Base-by-base conservation (phyloP, 23 tunicate species). In the Corella eumyota region DNA sequence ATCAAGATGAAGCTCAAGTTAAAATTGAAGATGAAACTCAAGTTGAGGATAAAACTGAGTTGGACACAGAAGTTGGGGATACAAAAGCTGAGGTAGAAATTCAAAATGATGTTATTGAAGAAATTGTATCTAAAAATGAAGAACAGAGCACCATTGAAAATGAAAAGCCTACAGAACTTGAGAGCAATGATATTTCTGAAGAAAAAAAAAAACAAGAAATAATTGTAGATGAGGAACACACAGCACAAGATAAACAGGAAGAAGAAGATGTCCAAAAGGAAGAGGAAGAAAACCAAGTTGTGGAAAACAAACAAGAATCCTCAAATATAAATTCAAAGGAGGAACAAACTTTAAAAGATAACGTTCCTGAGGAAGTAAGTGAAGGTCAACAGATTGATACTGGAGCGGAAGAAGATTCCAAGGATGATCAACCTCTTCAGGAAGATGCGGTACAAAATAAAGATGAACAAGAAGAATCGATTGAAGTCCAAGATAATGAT, bases 1-100 rank as follows among this genome's bases (percentile, higher is more conserved):
- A 58, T 32, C 51, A 55, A 4, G 74, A 56, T 34, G 61, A 2
- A 32, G 66, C 55, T 24, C 73, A 38, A 40, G 66, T 59, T 2
- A 7, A 26, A 23, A 38, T 59, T 1, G 29, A 29, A 21, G 66
- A 70, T 29, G 50, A 50, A 20, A 32, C 58, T 50, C 57, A 70
- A 32, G 78, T 49, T 5, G 68, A 49, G 4, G 61, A 61, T 20
- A 52, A 3, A 25, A 2, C 45, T 19, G 58, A 53, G 22, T 6
- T 6, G 20, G 21, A 21, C 19, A 20, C 6, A 31, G 4, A 45
- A 53, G 45, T 32, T 32, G 27, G 61, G 6, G 22, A 62, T 7
- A n/a, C n/a, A n/a, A 36, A 27, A 4, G 6, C 63, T 24, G 36
- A 24, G 36, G 63, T 17, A n/a, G 36, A 58, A 24, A 26, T 29